Evolutionary conservation across 1,140 invertebrate species (phyloP).

Genomic region (Acromyrmex heyeri): DNA sequence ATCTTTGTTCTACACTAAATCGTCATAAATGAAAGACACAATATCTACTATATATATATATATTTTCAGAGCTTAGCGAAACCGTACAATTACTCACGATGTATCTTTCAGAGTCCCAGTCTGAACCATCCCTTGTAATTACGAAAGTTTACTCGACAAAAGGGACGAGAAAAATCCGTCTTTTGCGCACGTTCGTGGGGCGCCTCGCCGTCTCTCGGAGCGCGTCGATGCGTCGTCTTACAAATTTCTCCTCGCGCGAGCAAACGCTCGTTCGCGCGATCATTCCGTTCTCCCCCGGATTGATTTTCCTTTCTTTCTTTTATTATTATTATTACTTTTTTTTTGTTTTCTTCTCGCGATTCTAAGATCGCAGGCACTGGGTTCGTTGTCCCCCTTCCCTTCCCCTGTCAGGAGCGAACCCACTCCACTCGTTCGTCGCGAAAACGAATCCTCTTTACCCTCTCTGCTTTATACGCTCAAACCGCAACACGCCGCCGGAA

Average conservation of each 20-base stretch:
- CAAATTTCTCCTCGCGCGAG: constrained; percentile 51
- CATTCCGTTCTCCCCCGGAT: constrained; percentile 26
- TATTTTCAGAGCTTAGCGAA: background rate
- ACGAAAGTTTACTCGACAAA: background rate
- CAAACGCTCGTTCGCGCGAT: constrained; percentile 3
- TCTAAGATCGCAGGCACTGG: constrained; percentile 21
- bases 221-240: constrained; percentile 77
- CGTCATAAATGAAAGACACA: background rate
- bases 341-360: constrained; percentile 22
- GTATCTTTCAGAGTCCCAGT: background rate
- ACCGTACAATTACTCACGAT: background rate
- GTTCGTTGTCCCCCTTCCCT: background rate
- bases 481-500: constrained; percentile 18
- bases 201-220: constrained; percentile 58
- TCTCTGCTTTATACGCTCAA: constrained; percentile 19
- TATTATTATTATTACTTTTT: background rate
- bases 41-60: background rate
- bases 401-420: background rate
- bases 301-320: background rate
- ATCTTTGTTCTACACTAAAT: background rate
- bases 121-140: constrained; percentile 16
- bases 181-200: constrained; percentile 55
- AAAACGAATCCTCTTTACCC: constrained; percentile 9
- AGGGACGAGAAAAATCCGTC: too few species aligned
- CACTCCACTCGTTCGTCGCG: constrained; percentile 27